Evolutionary conservation across 2,113 vertebrate genomes (phyloP), one percentile per base, ranked within the genome.

Genomic region (Peucedramus taeniatus): DNA sequence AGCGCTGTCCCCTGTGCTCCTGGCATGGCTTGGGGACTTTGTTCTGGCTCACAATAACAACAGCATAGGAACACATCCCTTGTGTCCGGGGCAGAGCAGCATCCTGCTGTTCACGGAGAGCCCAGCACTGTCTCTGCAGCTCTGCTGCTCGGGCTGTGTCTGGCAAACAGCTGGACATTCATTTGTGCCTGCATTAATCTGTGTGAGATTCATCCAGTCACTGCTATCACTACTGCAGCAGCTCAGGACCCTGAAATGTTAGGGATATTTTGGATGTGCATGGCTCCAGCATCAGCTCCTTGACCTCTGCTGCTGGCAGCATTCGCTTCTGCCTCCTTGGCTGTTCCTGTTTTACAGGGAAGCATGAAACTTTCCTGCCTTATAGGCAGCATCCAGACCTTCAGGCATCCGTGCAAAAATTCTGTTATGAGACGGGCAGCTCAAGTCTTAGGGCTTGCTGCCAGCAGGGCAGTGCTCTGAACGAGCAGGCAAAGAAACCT

Each of bases 21-120:
- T 79, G 86, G 89, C 83, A 45, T 84, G 86, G 51, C 61, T 26
- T 56, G 66, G 80, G 51, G 53, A 72, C 96, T 96, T 96, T 97
- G 96, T 96, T 89, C 94, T 80, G 53, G 20, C 30, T 69, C 72
- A 90, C 61, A 90, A 87, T 33, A 60, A 64, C 69, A 95, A 71
- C 77, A 91, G 53, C 2, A 1, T 6, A 65, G 74, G 47, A 61
- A 86, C 53, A 84, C 83, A 86, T 61, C 63, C 81, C 82, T 56
- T 27, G 54, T 95, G 94, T 71, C 77, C 0, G 0, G 57, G 22
- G 6, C 31, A 80, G 54, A 90, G 86, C 63, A 22, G 63, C 2
- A 1, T 33, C 57, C 31, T 22, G 79, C 66, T 0, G 1, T 59
- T 53, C 14, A 3, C 54, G 68, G 76, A 53, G 80, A 1, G 1